These are phyloP conservation scores for Protobothrops mucrosquamatus DNA, from an alignment of 2,113 vertebrate genomes.

Conservation along the genomic window DNA sequence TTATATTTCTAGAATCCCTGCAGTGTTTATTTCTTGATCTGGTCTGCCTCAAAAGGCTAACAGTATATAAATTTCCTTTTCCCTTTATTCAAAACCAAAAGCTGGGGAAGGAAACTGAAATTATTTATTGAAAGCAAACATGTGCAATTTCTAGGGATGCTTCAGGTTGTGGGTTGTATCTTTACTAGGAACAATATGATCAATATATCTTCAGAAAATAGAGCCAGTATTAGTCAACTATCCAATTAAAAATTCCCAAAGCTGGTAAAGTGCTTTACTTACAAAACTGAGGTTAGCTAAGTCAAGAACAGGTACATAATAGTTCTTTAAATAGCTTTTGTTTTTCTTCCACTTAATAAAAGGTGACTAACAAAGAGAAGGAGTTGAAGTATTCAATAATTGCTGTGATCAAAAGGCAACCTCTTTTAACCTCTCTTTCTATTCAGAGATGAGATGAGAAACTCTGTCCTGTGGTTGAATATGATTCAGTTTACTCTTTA, in stretches of 20 bases:
- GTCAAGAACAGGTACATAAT: not conserved
- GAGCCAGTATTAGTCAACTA: not conserved
- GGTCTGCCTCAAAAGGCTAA: not conserved
- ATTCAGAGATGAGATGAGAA: not conserved
- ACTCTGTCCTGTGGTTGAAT: not conserved
- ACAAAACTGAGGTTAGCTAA: not conserved
- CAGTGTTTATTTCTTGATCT: not conserved
- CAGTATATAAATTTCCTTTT: not conserved
- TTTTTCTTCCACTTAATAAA: not conserved
- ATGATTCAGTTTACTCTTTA: not conserved
- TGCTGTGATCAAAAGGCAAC: not conserved
- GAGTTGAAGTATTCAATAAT: not conserved
- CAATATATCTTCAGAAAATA: conserved; percentile 18
- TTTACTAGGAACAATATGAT: conserved; percentile 8
- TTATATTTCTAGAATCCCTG: not conserved
- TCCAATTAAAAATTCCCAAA: not conserved
- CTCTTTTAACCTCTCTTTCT: not conserved
- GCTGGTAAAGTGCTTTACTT: not conserved
- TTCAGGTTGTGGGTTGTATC: not conserved
- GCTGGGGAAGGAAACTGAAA: not conserved
- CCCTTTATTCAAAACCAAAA: not conserved
- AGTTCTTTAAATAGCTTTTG: not conserved
- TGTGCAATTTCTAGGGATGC: not conserved
- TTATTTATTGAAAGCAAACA: not conserved
- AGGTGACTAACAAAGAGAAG: not conserved